Evolutionary conservation across 2,797 vertebrate species (phyloP).

Genomic region (Poecilia gillii): DNA sequence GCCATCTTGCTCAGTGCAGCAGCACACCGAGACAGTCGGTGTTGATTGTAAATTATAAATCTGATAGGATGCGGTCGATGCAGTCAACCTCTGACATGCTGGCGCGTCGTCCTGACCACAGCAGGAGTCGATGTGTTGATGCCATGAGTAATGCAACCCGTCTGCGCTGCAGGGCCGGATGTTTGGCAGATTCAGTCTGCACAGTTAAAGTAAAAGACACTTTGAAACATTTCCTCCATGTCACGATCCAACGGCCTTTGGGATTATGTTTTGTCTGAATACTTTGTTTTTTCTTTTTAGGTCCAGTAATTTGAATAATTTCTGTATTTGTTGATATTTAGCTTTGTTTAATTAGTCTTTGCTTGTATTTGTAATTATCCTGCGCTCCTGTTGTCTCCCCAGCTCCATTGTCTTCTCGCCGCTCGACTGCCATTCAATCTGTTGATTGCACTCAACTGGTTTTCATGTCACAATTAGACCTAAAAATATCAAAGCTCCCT

Average conservation of each 20-base stretch:
- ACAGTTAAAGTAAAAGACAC: background rate
- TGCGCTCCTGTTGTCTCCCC: background rate
- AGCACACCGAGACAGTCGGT: constrained; percentile 5
- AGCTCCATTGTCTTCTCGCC: background rate
- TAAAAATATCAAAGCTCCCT: background rate
- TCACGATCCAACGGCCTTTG: background rate
- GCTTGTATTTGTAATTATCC: background rate
- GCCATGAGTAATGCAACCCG: constrained; percentile 16
- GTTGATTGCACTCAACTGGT: background rate
- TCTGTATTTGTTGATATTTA: background rate
- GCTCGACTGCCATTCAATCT: background rate
- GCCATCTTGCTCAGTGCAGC: background rate
- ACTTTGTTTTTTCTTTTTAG: background rate
- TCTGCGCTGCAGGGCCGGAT: background rate
- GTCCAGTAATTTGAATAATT: background rate
- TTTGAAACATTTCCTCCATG: background rate
- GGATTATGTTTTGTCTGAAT: background rate
- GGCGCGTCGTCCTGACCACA: constrained; percentile 16
- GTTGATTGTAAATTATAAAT: constrained; percentile 26
- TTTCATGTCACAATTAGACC: background rate
- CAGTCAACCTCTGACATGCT: constrained; percentile 3
- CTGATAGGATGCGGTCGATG: constrained; percentile 12
- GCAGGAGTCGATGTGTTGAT: constrained; percentile 9
- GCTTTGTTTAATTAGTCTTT: background rate
- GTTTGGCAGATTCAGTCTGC: constrained; percentile 8